phyloP scores from a whole-genome alignment of 37 sponge, comb jelly and placozoan genomes.

The Chondrilla cf. caribensis region DNA sequence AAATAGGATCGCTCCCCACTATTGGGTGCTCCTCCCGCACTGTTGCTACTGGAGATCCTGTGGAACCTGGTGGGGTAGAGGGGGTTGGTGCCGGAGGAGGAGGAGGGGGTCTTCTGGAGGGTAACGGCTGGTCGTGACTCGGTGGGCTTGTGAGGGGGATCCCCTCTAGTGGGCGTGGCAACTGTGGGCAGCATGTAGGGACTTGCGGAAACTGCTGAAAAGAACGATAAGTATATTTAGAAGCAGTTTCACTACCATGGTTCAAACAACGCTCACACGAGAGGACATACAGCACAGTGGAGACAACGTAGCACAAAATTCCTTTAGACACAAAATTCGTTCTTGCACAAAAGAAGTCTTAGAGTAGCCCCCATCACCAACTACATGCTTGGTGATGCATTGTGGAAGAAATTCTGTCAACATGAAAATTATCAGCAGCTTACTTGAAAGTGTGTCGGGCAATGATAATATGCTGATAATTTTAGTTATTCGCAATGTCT shows the following conservation, averaged over 20 bases:
- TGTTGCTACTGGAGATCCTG: not conserved
- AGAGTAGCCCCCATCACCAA: too few relatives aligned
- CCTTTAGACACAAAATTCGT: too few relatives aligned
- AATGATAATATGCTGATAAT: too few relatives aligned
- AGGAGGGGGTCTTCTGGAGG: not conserved
- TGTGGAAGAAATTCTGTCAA: too few relatives aligned
- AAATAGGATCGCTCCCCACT: constrained; percentile 7
- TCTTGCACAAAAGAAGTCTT: too few relatives aligned
- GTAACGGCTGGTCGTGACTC: not conserved
- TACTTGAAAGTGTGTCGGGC: too few relatives aligned
- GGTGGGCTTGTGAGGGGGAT: not conserved
- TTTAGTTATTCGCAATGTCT: too few relatives aligned
- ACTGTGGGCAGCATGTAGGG: constrained; percentile 8
- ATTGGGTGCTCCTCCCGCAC: constrained; percentile 8
- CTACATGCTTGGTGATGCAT: too few relatives aligned
- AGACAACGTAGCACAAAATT: too few relatives aligned
- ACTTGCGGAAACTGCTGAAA: not conserved
- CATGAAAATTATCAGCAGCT: too few relatives aligned
- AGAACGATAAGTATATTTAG: not conserved
- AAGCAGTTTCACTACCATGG: not conserved
- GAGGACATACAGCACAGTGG: too few relatives aligned
- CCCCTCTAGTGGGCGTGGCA: not conserved
- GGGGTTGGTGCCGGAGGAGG: constrained; percentile 10
- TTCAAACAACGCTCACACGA: too few relatives aligned
- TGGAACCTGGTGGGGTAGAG: not conserved